Evolutionary conservation across 1,140 invertebrate genomes (phyloP).

Genomic region (Zaprionus africanus): DNA sequence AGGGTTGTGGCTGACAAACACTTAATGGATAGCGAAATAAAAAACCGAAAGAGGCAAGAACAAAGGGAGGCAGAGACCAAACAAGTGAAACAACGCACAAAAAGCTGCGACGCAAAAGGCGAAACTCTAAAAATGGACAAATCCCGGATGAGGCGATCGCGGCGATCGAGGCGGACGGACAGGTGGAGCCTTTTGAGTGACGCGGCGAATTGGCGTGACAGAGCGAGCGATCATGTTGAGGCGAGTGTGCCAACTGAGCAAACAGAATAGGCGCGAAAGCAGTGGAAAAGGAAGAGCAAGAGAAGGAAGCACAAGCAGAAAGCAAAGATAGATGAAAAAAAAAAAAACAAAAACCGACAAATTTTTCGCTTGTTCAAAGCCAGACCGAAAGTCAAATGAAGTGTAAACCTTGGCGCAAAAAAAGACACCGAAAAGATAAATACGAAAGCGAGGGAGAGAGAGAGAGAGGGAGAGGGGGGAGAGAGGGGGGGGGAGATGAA

Average conservation of each 20-base stretch:
- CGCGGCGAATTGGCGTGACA: slow-evolving; percentile 5
- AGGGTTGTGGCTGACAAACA: neutral
- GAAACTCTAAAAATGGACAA: slow-evolving; percentile 23
- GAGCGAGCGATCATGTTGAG: slow-evolving; percentile 15
- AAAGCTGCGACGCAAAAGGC: slow-evolving; percentile 26
- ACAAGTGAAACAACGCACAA: neutral
- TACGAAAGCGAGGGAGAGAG: slow-evolving; percentile 3
- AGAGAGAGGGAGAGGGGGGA: neutral
- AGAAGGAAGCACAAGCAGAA: neutral
- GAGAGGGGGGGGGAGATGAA: neutral
- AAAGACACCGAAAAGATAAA: slow-evolving; percentile 25
- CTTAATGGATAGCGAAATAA: slow-evolving; percentile 36
- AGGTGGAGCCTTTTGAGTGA: slow-evolving; percentile 15
- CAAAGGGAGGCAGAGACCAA: slow-evolving; percentile 14
- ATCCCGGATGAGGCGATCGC: slow-evolving; percentile 21
- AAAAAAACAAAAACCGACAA: slow-evolving; percentile 2
- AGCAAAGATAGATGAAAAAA: neutral
- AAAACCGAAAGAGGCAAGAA: slow-evolving; percentile 39
- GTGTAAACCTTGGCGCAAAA: slow-evolving; percentile 42
- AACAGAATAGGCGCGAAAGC: neutral
- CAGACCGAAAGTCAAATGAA: slow-evolving; percentile 41
- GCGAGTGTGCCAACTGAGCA: neutral
- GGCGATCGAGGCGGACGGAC: slow-evolving; percentile 8
- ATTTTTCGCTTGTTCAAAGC: slow-evolving; percentile 1
- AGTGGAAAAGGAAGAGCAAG: neutral